These are phyloP conservation scores for Plodia interpunctella DNA, from an alignment of 1,140 invertebrate species.

Conservation along the genomic window DNA sequence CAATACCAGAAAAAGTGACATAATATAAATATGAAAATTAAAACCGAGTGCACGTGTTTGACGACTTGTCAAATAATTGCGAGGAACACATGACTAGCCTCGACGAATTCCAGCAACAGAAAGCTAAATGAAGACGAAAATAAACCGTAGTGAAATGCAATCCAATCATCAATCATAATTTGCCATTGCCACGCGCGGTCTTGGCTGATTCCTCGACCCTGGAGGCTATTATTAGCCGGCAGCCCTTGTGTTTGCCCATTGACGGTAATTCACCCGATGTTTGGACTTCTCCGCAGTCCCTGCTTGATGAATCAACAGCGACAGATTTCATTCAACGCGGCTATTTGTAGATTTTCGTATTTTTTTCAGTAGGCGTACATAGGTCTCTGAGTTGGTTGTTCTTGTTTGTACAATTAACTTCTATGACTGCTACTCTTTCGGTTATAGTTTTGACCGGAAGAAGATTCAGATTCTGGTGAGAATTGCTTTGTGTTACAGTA, in stretches of 20 bases:
- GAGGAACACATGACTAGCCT: background rate
- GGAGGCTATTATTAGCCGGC: constrained; percentile 56
- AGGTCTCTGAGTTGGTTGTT: too few species aligned
- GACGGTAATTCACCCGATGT: constrained; percentile 55
- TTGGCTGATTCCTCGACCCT: constrained; percentile 61
- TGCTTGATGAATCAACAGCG: background rate
- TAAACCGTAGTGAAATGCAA: constrained; percentile 35
- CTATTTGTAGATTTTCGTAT: constrained; percentile 27
- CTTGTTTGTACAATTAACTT: too few species aligned
- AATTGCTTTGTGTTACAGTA: too few species aligned
- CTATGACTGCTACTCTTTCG: too few species aligned
- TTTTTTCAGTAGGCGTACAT: constrained; percentile 1
- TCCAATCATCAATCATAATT: constrained; percentile 64
- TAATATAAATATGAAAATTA: background rate
- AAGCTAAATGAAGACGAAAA: constrained; percentile 19
- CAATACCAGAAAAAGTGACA: background rate
- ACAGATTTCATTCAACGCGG: constrained; percentile 18
- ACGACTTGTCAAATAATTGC: background rate
- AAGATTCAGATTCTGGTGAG: too few species aligned
- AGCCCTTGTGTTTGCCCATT: constrained; percentile 53
- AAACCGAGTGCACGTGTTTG: background rate
- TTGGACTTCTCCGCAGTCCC: constrained; percentile 29
- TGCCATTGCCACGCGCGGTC: constrained; percentile 57
- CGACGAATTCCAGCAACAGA: constrained; percentile 16
- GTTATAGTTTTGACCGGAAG: too few species aligned